Conservation (phyloP, 2,113 vertebrate genomes). For the Siphamia tubifer region DNA sequence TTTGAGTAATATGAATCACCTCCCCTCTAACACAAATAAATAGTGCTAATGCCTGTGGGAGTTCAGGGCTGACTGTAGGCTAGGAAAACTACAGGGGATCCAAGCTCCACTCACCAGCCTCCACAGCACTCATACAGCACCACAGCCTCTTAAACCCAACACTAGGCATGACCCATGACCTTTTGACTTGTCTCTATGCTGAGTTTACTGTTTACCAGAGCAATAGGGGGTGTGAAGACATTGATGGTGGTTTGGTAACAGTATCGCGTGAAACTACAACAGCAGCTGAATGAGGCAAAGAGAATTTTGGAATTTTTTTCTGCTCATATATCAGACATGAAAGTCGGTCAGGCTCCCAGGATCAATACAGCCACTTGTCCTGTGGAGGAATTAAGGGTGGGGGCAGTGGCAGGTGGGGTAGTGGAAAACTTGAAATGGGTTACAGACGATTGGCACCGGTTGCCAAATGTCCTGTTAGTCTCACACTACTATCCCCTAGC, state of each 20-base stretch:
- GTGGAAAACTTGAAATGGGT: slow-evolving; percentile 56
- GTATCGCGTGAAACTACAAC: slow-evolving; percentile 14
- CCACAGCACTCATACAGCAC: slow-evolving; percentile 8
- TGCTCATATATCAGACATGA: slow-evolving; percentile 33
- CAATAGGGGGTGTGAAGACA: slow-evolving; percentile 9
- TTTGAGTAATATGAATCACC: slow-evolving; percentile 71
- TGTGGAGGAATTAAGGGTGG: slow-evolving; percentile 1
- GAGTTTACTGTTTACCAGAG: slow-evolving; percentile 21
- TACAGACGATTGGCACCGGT: slow-evolving; percentile 15
- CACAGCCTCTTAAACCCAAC: slow-evolving; percentile 23
- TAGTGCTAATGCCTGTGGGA: slow-evolving; percentile 58
- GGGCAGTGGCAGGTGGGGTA: slow-evolving; percentile 20
- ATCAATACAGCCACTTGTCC: slow-evolving; percentile 52
- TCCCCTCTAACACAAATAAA: slow-evolving; percentile 65
- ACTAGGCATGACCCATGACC: slow-evolving; percentile 38
- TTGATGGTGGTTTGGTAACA: slow-evolving; percentile 30
- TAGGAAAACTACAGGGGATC: slow-evolving; percentile 26
- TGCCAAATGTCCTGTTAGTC: slow-evolving; percentile 24
- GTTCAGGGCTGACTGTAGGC: slow-evolving; percentile 28
- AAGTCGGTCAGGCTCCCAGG: slow-evolving; percentile 22
- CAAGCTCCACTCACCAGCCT: slow-evolving; percentile 16
- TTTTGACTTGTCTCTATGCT: slow-evolving; percentile 31
- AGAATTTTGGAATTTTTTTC: slow-evolving; percentile 28
- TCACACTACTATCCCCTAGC: slow-evolving; percentile 5
- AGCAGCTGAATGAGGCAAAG: slow-evolving; percentile 26